Percentiles rank a stretch among this genome's conserved stretches.
phyloP scores from a whole-genome alignment of 2,797 vertebrate species.

The Clarias pachynema region DNA sequence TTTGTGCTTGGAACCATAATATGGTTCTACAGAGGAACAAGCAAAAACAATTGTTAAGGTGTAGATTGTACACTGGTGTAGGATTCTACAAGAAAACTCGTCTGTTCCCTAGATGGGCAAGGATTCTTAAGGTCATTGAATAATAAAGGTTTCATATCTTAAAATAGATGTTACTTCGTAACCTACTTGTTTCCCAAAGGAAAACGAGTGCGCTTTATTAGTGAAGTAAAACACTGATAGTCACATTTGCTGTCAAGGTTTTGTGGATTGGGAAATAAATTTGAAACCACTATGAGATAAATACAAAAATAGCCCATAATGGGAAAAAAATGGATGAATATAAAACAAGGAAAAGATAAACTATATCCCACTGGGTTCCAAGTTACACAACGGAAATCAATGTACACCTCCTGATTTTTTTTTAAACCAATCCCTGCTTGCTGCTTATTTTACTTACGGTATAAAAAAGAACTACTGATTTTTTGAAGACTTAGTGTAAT shows the following conservation, averaged over 20 bases:
- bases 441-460: neutral
- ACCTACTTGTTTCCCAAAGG: neutral
- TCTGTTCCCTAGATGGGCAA: neutral
- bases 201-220: neutral
- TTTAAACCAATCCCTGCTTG: neutral
- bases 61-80: neutral
- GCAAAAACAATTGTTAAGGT: neutral
- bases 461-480: neutral
- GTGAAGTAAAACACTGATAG: neutral
- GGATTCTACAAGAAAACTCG: neutral
- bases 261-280: neutral
- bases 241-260: neutral
- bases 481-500: neutral
- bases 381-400: neutral
- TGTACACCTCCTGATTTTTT: neutral
- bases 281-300: neutral
- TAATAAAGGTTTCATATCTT: neutral
- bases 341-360: neutral
- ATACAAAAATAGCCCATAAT: neutral
- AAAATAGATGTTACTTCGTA: neutral
- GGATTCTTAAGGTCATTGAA: neutral
- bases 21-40: neutral
- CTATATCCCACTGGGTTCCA: neutral
- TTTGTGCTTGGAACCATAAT: neutral
- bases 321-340: neutral